Conservation (phyloP, 1,140 invertebrate species). For the Hycleus phaleratus region DNA sequence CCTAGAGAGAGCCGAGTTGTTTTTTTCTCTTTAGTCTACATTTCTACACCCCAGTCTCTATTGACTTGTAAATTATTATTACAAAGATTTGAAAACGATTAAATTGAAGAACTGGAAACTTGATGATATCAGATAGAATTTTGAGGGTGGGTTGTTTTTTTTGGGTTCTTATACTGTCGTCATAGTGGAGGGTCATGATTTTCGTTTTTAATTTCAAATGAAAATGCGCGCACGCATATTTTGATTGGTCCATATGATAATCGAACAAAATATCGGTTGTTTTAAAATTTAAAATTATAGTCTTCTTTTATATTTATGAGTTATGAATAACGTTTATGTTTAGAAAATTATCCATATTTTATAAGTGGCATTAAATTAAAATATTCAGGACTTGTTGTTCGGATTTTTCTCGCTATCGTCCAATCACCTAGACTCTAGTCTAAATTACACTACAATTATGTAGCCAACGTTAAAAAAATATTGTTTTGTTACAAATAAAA, state of each 20-base stretch:
- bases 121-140: constrained; percentile 8
- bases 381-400: background rate
- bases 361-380: constrained; percentile 7
- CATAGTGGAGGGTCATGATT: too few species aligned
- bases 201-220: constrained; percentile 8
- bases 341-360: constrained; percentile 20
- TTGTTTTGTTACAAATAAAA: background rate
- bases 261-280: constrained; percentile 7
- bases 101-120: constrained; percentile 14
- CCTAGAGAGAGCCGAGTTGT: background rate
- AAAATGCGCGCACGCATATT: constrained; percentile 13
- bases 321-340: constrained; percentile 15
- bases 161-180: too few species aligned
- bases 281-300: constrained; percentile 21
- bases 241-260: constrained; percentile 19
- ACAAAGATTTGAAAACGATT: constrained; percentile 10
- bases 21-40: background rate
- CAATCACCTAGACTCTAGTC: too few species aligned
- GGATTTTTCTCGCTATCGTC: too few species aligned
- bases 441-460: too few species aligned
- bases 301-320: constrained; percentile 13
- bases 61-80: constrained; percentile 20
- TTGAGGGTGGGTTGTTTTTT: too few species aligned
- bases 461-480: background rate
- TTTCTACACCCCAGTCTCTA: background rate